phyloP scores from a whole-genome alignment of 2,797 vertebrate species.

The Alcedo atthis region DNA sequence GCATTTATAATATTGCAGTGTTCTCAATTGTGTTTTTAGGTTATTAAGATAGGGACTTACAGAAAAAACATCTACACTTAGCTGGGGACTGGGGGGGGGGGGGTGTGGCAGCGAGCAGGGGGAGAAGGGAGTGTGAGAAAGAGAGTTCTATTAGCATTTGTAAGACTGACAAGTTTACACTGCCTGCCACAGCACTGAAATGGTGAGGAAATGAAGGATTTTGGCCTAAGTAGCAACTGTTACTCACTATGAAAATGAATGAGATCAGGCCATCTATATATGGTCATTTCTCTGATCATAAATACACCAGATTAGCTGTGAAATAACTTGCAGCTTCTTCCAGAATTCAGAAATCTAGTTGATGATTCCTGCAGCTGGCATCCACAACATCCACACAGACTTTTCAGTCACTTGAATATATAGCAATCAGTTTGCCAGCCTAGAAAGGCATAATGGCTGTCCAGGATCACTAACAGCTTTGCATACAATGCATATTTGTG shows the following conservation, averaged over 20 bases:
- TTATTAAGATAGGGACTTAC: neutral
- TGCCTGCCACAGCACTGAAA: neutral
- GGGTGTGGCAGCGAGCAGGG: no score
- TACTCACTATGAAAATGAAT: neutral
- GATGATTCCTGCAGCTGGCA: neutral
- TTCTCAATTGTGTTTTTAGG: neutral
- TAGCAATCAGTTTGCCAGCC: neutral
- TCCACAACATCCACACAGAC: neutral
- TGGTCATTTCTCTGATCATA: neutral
- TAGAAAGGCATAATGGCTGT: neutral
- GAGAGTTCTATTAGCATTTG: neutral
- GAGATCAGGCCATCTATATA: neutral
- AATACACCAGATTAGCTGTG: neutral
- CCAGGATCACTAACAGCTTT: neutral
- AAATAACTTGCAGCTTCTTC: neutral
- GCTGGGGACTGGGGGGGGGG: accelerated
- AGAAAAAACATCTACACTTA: neutral
- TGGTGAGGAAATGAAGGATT: neutral
- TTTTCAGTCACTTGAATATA: neutral
- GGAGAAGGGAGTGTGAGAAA: neutral
- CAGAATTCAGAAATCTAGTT: neutral
- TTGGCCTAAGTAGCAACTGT: neutral
- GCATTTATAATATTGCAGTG: neutral
- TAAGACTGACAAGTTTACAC: neutral
- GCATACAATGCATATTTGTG: neutral